Base-by-base conservation (phyloP, 2,797 vertebrate species). In the Ptychobarbus kaznakovi region DNA sequence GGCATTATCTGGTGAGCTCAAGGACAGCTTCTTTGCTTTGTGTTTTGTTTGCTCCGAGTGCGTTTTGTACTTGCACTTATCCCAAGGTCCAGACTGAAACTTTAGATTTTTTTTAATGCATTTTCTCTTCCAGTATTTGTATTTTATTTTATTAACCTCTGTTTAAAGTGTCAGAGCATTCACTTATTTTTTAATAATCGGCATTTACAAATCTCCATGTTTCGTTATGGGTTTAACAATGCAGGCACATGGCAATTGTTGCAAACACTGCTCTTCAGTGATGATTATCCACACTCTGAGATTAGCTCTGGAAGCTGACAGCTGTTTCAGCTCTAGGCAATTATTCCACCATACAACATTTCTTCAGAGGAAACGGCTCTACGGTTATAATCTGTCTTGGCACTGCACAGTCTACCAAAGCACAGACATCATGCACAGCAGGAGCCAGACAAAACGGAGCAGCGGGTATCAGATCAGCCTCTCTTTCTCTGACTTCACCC, bases 331-430 rank as follows among this genome's bases (percentile, higher is more conserved):
- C 66, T 85, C 53, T 28, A 42, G 76, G 76, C 51, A 85, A 79
- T 79, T 79, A 79, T 70, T 79, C 66, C 38, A 49, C 25, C 66
- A 72, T 79, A 78, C 51, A 85, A 46, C 40, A 85, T 70, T 72
- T 85, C 76, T 83, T 49, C 46, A 63, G 65, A 76, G 74, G 69
- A 83, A 83, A 63, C 42, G n/a, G 82, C 86, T 82, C 81, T 66
- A 56, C 20, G 22, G n/a, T 72, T 68, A 51, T 73, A 66, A 77
- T 79, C 81, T 63, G 58, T 70, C 76, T 73, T 73, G 75, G 65
- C 66, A 58, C 82, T 18, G 76, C 69, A 32, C 28, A 42, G 66
- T 84, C 78, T 74, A 70, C 65, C 38, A 35, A 58, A 72, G 74
- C 40, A n/a, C 51, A 80, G 80, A 73, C 32, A 83, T 86, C 28